Percentiles rank a stretch among this genome's conserved stretches.
Conservation (phyloP, 2,888 invertebrate species). For the Cremastinae sp. region DNA sequence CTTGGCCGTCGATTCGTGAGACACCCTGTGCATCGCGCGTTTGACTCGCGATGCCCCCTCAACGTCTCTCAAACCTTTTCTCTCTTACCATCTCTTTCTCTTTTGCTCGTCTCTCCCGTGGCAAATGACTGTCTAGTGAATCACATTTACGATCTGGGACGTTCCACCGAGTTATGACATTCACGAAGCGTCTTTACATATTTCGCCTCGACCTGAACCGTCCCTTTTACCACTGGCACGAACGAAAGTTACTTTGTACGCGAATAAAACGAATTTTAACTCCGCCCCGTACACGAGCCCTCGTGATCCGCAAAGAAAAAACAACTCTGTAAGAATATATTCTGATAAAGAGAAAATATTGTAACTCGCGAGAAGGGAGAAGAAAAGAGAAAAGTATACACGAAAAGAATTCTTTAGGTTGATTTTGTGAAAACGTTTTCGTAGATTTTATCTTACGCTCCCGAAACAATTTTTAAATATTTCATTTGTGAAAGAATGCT, state of each 20-base stretch:
- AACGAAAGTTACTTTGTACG: constrained; percentile 6
- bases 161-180: constrained; percentile 11
- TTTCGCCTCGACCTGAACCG: not conserved
- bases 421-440: no score
- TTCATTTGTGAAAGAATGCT: no score
- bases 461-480: no score
- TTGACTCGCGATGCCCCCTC: constrained; percentile 6
- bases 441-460: no score
- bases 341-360: no score
- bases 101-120: not conserved
- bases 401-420: no score
- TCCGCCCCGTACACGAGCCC: not conserved
- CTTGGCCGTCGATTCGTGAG: no score
- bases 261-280: constrained; percentile 13
- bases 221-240: constrained; percentile 1
- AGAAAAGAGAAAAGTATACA: no score
- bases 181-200: constrained; percentile 12
- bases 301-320: not conserved
- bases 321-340: no score
- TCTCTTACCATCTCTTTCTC: constrained; percentile 1
- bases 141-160: constrained; percentile 27
- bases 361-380: no score
- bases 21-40: not conserved
- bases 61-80: not conserved
- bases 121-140: constrained; percentile 37